phyloP scores from a whole-genome alignment of 2,797 vertebrate genomes.

The Tachyglossus aculeatus region DNA sequence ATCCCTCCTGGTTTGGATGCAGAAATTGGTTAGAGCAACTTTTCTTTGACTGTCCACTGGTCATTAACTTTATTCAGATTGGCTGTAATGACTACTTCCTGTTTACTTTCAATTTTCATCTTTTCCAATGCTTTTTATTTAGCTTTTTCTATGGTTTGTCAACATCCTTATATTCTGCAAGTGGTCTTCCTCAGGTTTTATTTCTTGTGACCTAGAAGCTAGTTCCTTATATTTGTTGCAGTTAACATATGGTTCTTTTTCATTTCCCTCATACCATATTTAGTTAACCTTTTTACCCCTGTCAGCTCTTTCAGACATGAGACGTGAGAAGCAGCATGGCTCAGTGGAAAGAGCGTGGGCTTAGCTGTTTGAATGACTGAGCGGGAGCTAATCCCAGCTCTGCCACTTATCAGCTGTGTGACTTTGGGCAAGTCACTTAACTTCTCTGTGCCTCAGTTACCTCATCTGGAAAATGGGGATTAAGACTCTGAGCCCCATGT shows the following conservation, averaged over 20 bases:
- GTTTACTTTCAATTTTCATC: background rate
- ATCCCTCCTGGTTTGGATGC: no score
- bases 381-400: no score
- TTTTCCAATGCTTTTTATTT: slow-evolving; percentile 1
- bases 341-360: no score
- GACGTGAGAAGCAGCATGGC: slow-evolving; percentile 35
- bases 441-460: no score
- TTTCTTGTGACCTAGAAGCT: slow-evolving; percentile 2
- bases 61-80: slow-evolving; percentile 3
- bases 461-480: no score
- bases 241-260: slow-evolving; percentile 19
- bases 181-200: slow-evolving; percentile 18
- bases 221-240: background rate
- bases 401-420: no score
- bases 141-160: slow-evolving; percentile 7
- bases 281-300: background rate
- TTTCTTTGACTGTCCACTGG: no score
- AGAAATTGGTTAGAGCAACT: no score
- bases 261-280: slow-evolving; percentile 11
- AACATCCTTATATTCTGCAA: background rate
- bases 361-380: no score
- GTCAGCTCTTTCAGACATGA: slow-evolving; percentile 29
- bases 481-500: no score
- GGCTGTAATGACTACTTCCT: background rate
- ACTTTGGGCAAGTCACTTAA: no score